phyloP scores from a whole-genome alignment of 2,888 invertebrate species.

The Scrobipalpa atriplicella region DNA sequence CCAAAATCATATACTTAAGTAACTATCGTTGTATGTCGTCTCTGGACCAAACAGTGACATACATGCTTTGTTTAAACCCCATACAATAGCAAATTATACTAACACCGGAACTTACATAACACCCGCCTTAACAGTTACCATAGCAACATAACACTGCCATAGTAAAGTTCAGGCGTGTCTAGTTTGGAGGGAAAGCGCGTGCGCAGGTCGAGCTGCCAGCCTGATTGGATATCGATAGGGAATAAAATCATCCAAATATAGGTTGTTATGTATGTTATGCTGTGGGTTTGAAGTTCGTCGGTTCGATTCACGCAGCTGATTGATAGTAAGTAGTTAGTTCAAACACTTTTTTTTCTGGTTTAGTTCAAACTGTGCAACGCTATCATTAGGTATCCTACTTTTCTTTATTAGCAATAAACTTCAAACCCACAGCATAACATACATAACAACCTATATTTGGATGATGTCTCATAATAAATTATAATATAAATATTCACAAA shows the following conservation, averaged over 20 bases:
- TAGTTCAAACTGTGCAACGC: no score
- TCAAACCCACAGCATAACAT: no score
- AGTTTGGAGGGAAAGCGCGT: conserved; percentile 30
- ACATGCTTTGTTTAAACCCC: neutral
- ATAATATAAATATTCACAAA: no score
- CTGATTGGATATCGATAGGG: neutral
- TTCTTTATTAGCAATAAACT: no score
- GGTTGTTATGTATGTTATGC: neutral
- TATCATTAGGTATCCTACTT: no score
- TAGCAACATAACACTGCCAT: conserved; percentile 19
- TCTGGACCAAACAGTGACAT: neutral
- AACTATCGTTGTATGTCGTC: neutral
- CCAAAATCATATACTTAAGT: no score
- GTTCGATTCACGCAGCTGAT: neutral
- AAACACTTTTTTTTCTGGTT: no score
- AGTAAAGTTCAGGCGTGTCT: conserved; percentile 16
- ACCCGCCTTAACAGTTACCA: conserved; percentile 16
- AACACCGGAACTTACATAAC: conserved; percentile 17
- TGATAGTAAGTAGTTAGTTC: no score
- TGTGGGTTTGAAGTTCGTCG: neutral
- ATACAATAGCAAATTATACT: neutral
- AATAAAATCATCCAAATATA: conserved; percentile 13
- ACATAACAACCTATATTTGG: no score
- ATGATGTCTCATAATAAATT: no score
- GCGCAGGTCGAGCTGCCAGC: neutral